Evolutionary conservation across 2,888 invertebrate genomes (phyloP), one percentile per base, ranked within the genome.

Genomic region (Dicycla oo): DNA sequence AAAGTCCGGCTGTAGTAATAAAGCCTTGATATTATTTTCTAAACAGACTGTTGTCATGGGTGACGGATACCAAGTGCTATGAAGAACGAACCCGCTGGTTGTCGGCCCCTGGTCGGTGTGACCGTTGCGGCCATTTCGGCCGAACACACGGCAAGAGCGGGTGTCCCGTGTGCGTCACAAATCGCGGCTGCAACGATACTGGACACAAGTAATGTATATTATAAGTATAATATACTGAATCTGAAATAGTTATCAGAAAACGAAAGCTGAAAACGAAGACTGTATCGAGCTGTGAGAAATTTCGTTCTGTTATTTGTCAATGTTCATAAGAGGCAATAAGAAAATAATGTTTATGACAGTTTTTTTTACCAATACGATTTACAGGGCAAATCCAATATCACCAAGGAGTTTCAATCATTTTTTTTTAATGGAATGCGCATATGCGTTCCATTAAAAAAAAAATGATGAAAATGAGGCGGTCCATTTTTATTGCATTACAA

Each of bases 91-190:
- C 97, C 82, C 89, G 96, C 93, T 91, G 94, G 94, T 90, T 97
- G 53, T 90, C 95, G 13, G 96, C 97, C 85, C 97, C 97, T 73
- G 97, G 97, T 47, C 94, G 97, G 51, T 98, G 98, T 88, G 96
- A 97, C 49, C 96, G 97, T 62, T 98, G 98, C 91, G 98, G 98
- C 0, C 98, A 98, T 91, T 89, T 91, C 43, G 98, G 98, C 0
- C 97, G 97, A 81, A 90, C 94, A 53, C 98, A 98, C 89, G 91
- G 94, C 38, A 97, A 95, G 91, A 96, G 94, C 83, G 98, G 98
- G 0, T 98, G 98, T 84, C 91, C 91, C 0, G 90, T 96, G 0
- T 98, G 98, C 89, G 96, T 95, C 8, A 97, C 97, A 0, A 87
- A 93, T 58, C 94, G 92, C 1, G 97, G 97, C 15, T 98, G 98